phyloP scores from a whole-genome alignment of 1,140 invertebrate genomes.

The Formica exsecta region DNA sequence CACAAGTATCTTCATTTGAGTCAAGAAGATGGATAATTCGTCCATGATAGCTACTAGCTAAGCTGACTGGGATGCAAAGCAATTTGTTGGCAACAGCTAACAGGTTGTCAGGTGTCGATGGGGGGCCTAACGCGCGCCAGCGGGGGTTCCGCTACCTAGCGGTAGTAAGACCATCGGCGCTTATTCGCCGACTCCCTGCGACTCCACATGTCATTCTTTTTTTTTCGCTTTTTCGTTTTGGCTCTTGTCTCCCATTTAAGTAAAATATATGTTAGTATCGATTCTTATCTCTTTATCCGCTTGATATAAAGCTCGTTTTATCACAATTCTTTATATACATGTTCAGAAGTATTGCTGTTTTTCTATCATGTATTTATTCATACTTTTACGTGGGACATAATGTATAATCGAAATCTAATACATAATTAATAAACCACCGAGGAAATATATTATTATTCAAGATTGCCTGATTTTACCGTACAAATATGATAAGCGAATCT shows the following conservation, averaged over 20 bases:
- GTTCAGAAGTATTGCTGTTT: background rate
- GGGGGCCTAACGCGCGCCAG: conserved; percentile 78
- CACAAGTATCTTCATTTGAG: conserved; percentile 22
- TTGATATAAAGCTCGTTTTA: background rate
- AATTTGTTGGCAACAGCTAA: conserved; percentile 83
- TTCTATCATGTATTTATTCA: background rate
- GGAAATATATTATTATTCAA: background rate
- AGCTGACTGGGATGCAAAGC: conserved; percentile 76
- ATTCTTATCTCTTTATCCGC: background rate
- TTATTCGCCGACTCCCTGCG: conserved; percentile 73
- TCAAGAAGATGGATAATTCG: conserved; percentile 30
- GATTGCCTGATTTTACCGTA: background rate
- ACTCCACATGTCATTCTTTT: conserved; percentile 63
- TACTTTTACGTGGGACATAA: background rate
- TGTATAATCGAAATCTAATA: background rate
- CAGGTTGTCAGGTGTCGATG: conserved; percentile 82
- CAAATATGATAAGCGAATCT: background rate
- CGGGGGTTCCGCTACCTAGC: conserved; percentile 77
- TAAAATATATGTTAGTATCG: conserved; percentile 3
- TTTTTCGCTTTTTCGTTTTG: conserved; percentile 55
- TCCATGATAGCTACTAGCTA: conserved; percentile 28
- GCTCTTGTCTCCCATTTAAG: conserved; percentile 55
- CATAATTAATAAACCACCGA: conserved; percentile 1
- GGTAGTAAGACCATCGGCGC: conserved; percentile 71
- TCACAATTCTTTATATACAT: background rate